These are phyloP conservation scores for Platyura marginata DNA, from an alignment of 1,140 invertebrate genomes.

Conservation along the genomic window DNA sequence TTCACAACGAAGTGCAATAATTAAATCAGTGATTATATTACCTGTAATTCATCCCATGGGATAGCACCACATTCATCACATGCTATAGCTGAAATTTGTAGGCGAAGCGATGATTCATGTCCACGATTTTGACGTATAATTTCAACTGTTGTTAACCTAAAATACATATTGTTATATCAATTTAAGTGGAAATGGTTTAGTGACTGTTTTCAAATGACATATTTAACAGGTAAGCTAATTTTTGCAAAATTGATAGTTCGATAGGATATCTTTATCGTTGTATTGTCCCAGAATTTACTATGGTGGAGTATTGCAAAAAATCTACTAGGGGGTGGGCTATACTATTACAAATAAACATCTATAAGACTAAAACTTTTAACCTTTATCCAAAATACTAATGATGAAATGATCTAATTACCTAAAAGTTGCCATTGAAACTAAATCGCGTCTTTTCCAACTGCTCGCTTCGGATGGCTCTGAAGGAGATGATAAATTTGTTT, in stretches of 20 bases:
- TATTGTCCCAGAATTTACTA: too few relatives aligned
- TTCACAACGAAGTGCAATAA: not conserved
- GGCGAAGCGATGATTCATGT: conserved; percentile 47
- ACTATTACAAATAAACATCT: too few relatives aligned
- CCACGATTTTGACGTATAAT: conserved; percentile 61
- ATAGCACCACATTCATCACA: conserved; percentile 72
- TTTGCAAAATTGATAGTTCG: too few relatives aligned
- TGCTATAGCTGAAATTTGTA: conserved; percentile 56
- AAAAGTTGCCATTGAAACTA: conserved; percentile 35
- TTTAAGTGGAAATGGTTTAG: not conserved
- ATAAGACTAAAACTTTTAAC: too few relatives aligned
- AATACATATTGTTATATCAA: not conserved
- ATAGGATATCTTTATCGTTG: too few relatives aligned
- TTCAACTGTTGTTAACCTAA: conserved; percentile 58
- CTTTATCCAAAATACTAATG: not conserved
- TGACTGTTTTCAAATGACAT: too few relatives aligned
- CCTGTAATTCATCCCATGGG: conserved; percentile 88
- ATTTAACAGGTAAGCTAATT: too few relatives aligned
- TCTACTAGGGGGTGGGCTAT: too few relatives aligned
- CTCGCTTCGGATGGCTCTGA: conserved; percentile 65
- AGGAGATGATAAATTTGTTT: conserved; percentile 43
- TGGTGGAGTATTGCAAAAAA: too few relatives aligned
- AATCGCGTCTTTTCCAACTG: conserved; percentile 55
- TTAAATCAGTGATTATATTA: conserved; percentile 15
- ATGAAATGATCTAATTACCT: conserved; percentile 9